Percentiles rank a stretch among this genome's conserved stretches.
Evolutionary conservation across 2,113 vertebrate species (phyloP).

Genomic region (Pleuronectes platessa): DNA sequence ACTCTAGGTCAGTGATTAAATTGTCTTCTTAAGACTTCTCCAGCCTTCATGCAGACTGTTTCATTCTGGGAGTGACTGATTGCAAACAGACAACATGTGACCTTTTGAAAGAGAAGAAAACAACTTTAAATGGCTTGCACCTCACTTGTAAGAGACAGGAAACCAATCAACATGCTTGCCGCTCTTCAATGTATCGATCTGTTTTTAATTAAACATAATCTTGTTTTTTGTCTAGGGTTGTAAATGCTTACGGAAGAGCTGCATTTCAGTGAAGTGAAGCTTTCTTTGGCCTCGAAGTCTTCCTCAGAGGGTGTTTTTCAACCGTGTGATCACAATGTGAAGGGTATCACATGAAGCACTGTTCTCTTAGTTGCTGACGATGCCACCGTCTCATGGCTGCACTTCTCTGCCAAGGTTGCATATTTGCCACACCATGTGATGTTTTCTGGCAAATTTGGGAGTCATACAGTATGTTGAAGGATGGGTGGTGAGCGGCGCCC

Average conservation of each 20-base stretch:
- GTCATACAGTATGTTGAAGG: slow-evolving; percentile 55
- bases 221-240: neutral
- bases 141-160: neutral
- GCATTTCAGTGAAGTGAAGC: no score
- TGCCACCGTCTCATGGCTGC: neutral
- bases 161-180: neutral
- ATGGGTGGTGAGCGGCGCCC: slow-evolving; percentile 33
- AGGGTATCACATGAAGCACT: no score
- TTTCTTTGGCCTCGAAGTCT: neutral
- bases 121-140: neutral
- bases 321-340: no score
- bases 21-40: neutral
- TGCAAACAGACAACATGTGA: neutral
- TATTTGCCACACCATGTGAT: slow-evolving; percentile 36
- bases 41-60: neutral
- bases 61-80: neutral
- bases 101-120: neutral
- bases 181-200: neutral
- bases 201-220: neutral
- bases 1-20: neutral
- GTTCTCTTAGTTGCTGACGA: neutral
- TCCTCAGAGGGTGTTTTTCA: neutral
- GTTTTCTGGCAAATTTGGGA: slow-evolving; percentile 45
- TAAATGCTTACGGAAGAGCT: no score
- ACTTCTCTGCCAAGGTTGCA: slow-evolving; percentile 18